Percentiles rank a stretch among this genome's conserved stretches.
phyloP scores from a whole-genome alignment of 2,797 vertebrate genomes.

The Halcyon leucocephala region DNA sequence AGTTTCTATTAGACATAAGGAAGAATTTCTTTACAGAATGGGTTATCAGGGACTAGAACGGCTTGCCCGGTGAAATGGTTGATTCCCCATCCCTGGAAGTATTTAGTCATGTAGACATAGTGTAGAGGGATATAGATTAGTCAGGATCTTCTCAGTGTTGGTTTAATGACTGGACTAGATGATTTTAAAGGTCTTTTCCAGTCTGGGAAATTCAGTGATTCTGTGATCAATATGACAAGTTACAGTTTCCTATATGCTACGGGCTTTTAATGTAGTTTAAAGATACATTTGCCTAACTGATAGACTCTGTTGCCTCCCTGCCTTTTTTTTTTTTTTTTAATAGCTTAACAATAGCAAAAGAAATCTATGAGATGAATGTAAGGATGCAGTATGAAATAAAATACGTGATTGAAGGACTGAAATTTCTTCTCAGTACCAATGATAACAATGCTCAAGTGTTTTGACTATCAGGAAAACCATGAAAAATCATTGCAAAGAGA shows the following conservation, averaged over 20 bases:
- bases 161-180: too few species aligned
- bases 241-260: not conserved
- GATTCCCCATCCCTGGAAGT: too few species aligned
- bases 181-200: too few species aligned
- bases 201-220: too few species aligned
- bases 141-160: too few species aligned
- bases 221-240: not conserved
- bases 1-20: too few species aligned
- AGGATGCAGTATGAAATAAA: not conserved
- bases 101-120: too few species aligned
- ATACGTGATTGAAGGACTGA: not conserved
- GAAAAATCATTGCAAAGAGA: not conserved
- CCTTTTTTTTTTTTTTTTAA: not conserved
- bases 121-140: too few species aligned
- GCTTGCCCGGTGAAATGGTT: too few species aligned
- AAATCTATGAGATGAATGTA: not conserved
- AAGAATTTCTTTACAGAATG: too few species aligned
- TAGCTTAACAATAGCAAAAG: not conserved
- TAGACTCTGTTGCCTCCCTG: accelerated
- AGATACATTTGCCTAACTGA: not conserved
- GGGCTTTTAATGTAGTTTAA: not conserved
- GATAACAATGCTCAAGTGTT: not conserved
- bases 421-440: not conserved
- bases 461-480: not conserved
- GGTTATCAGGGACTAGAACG: too few species aligned